These are phyloP conservation scores for Sitta carolinensis DNA, from an alignment of 2,797 vertebrate species.

Conservation along the genomic window DNA sequence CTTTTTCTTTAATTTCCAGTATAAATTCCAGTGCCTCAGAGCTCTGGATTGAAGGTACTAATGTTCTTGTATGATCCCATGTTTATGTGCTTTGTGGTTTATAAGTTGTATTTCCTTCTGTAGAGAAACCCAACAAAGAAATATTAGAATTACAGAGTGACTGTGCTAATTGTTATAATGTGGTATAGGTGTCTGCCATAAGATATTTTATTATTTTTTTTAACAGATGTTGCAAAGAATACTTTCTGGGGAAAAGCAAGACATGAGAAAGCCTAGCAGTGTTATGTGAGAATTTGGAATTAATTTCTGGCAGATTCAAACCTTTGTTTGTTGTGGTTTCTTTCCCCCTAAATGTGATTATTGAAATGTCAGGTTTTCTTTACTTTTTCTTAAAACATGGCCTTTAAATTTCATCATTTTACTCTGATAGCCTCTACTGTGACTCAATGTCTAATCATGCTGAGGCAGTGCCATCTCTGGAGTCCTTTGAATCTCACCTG, in stretches of 20 bases:
- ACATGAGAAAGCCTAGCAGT: background rate
- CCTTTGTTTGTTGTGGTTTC: too few species aligned
- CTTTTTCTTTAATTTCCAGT: background rate
- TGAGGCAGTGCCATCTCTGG: background rate
- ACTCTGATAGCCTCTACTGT: background rate
- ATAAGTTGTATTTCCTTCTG: background rate
- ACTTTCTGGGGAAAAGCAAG: background rate
- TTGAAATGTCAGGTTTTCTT: background rate
- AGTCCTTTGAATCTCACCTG: background rate
- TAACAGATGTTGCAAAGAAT: background rate
- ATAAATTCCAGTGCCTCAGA: background rate
- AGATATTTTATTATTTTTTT: background rate
- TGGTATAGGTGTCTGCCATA: background rate
- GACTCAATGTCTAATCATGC: background rate
- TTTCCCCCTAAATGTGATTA: fast-evolving
- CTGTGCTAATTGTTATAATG: background rate
- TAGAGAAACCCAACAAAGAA: background rate
- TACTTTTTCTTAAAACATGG: background rate
- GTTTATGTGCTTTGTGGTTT: background rate
- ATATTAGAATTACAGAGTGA: background rate
- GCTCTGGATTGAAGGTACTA: background rate
- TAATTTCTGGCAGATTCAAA: background rate
- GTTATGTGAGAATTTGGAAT: background rate
- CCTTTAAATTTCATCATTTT: background rate
- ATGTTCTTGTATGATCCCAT: background rate